Conservation (phyloP, 2,888 invertebrate species). For the Nyleta sp. region DNA sequence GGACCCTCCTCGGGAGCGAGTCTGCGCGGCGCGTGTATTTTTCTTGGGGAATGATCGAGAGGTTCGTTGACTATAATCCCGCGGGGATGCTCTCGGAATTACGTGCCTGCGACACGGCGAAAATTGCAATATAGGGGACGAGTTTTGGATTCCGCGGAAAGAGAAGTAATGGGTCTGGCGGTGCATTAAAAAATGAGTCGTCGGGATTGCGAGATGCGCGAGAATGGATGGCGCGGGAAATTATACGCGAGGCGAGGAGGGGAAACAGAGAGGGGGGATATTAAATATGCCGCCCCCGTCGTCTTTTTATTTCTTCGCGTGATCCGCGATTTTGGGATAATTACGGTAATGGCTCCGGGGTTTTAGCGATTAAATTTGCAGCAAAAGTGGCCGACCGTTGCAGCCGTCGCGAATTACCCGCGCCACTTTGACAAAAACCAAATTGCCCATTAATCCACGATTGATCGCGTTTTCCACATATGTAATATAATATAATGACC, state of each 20-base stretch:
- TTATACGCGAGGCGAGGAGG: neutral
- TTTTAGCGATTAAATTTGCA: constrained; percentile 35
- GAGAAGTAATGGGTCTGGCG: constrained; percentile 54
- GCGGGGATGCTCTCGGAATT: constrained; percentile 56
- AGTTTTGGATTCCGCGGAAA: constrained; percentile 53
- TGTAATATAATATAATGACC: constrained; percentile 44
- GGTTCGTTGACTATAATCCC: constrained; percentile 64
- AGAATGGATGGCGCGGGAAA: constrained; percentile 15
- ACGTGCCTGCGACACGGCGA: constrained; percentile 57
- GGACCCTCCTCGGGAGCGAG: neutral
- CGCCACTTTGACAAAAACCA: constrained; percentile 50
- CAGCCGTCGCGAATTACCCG: constrained; percentile 15
- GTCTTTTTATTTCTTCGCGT: neutral
- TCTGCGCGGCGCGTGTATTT: constrained; percentile 56
- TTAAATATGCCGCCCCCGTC: constrained; percentile 4
- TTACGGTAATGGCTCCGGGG: constrained; percentile 39
- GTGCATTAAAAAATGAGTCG: constrained; percentile 61
- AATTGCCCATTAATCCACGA: constrained; percentile 52
- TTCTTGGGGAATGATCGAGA: constrained; percentile 64
- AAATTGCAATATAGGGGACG: constrained; percentile 63
- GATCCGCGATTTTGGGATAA: constrained; percentile 27
- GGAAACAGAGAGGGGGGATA: neutral
- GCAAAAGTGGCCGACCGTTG: constrained; percentile 23
- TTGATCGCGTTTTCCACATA: constrained; percentile 41
- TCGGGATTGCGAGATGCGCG: constrained; percentile 34